A percentile compares a stretch with the other conserved stretches of the same genome.
Conservation (phyloP, 2,888 invertebrate species). For the Xestia sexstrigata region DNA sequence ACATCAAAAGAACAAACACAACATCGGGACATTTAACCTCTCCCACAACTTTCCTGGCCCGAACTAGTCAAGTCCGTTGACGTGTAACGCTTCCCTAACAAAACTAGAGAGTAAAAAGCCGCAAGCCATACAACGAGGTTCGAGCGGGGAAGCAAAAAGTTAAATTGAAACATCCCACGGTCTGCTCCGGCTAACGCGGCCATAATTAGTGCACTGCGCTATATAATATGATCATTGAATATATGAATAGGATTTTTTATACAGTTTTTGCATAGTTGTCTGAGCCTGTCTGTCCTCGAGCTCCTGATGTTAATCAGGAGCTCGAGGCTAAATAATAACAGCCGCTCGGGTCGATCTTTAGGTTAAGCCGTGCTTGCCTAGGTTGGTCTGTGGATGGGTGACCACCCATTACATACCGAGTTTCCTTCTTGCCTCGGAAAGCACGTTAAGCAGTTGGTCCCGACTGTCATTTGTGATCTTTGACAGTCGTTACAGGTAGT, state of each 20-base stretch:
- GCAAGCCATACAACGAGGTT: constrained; percentile 63
- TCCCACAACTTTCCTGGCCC: constrained; percentile 3
- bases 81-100: constrained; percentile 48
- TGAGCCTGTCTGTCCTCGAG: too few relatives aligned
- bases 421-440: too few relatives aligned
- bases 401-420: too few relatives aligned
- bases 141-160: constrained; percentile 76
- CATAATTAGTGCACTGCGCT: constrained; percentile 54
- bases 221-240: constrained; percentile 35
- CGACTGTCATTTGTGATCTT: too few relatives aligned
- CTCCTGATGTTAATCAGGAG: too few relatives aligned
- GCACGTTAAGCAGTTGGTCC: too few relatives aligned
- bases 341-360: too few relatives aligned
- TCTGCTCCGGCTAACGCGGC: constrained; percentile 55
- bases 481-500: too few relatives aligned
- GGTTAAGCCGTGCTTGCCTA: too few relatives aligned
- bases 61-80: constrained; percentile 13
- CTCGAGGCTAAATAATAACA: too few relatives aligned
- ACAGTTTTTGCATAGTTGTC: background rate
- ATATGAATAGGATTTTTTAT: constrained; percentile 4
- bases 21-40: background rate
- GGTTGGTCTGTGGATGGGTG: too few relatives aligned
- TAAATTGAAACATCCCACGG: constrained; percentile 81
- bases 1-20: background rate
- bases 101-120: constrained; percentile 69